Conservation (phyloP, 2,888 invertebrate species). For the Erebia aethiops region DNA sequence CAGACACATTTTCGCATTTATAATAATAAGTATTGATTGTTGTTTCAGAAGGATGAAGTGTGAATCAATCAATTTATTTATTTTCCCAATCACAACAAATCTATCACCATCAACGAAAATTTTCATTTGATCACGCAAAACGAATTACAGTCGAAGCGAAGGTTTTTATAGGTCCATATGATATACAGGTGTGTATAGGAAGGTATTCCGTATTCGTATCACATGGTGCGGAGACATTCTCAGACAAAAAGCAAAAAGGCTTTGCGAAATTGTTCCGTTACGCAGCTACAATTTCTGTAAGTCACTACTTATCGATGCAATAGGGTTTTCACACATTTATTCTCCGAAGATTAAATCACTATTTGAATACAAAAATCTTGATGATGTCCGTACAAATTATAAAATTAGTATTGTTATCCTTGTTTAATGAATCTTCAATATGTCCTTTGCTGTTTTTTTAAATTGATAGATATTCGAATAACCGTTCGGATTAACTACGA, state of each 20-base stretch:
- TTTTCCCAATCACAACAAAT: not conserved
- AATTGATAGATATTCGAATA: not conserved
- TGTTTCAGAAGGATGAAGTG: too few species aligned
- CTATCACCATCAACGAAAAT: not conserved
- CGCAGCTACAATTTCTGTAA: slow-evolving; percentile 57
- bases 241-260: slow-evolving; percentile 48
- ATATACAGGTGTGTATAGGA: not conserved
- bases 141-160: not conserved
- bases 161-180: not conserved
- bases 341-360: not conserved
- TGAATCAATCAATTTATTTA: too few species aligned
- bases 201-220: not conserved
- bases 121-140: slow-evolving; percentile 4
- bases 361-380: not conserved
- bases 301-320: slow-evolving; percentile 43
- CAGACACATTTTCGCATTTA: too few species aligned
- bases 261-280: slow-evolving; percentile 54
- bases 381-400: too few species aligned
- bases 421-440: not conserved
- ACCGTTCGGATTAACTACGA: not conserved
- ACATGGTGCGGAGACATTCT: slow-evolving; percentile 12
- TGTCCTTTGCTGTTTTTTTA: too few species aligned
- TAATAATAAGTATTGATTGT: too few species aligned
- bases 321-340: slow-evolving; percentile 7
- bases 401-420: too few species aligned